Percentiles rank a stretch among this genome's conserved stretches.
Conservation (phyloP, 64 coral and sea anemone species). For the Orbicella faveolata region DNA sequence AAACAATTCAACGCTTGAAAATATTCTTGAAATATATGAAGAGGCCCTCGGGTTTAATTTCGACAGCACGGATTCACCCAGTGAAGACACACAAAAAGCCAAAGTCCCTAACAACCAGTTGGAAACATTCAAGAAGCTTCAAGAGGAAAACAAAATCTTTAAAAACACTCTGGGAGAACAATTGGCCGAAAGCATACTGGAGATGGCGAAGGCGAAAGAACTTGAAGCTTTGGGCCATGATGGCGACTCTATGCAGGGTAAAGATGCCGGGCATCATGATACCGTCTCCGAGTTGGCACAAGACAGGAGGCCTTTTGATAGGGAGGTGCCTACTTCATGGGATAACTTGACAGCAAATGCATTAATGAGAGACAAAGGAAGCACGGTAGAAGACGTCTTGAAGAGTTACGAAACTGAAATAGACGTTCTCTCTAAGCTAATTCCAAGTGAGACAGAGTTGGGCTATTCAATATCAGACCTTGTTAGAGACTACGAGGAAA, state of each 20-base stretch:
- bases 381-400: background rate
- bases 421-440: conserved; percentile 2
- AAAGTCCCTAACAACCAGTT: background rate
- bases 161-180: conserved; percentile 46
- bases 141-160: conserved; percentile 47
- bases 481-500: background rate
- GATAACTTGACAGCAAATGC: background rate
- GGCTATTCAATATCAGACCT: conserved; percentile 2
- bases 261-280: background rate
- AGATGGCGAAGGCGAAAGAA: background rate
- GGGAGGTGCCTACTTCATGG: background rate
- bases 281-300: background rate
- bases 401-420: conserved; percentile 4
- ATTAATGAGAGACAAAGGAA: background rate
- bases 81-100: background rate
- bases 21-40: conserved; percentile 29
- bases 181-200: background rate
- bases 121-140: background rate
- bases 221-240: background rate
- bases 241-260: background rate
- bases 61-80: background rate
- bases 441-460: background rate
- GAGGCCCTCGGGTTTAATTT: background rate
- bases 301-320: background rate
- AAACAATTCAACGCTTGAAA: background rate